Percentiles rank a stretch among this genome's conserved stretches.
Conservation (phyloP, 2,113 vertebrate species). For the Corvus hawaiiensis region DNA sequence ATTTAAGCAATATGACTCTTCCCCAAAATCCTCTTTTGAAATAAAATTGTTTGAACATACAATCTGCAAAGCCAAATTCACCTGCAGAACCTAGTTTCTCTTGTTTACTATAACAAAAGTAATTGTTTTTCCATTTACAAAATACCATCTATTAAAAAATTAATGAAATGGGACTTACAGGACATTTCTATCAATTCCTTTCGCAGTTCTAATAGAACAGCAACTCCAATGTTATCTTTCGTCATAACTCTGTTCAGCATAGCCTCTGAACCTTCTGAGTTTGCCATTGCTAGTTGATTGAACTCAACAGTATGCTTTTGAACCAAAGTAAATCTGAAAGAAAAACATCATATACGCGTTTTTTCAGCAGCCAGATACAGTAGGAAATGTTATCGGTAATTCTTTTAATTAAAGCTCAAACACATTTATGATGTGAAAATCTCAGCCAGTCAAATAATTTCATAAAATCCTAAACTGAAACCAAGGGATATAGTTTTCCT, state of each 20-base stretch:
- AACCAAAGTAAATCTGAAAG: constrained; percentile 90
- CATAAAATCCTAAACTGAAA: neutral
- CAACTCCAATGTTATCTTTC: constrained; percentile 97
- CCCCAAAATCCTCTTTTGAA: neutral
- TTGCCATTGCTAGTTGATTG: constrained; percentile 98
- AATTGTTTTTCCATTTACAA: neutral
- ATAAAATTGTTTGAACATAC: neutral
- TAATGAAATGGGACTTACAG: constrained; percentile 75
- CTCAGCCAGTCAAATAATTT: neutral
- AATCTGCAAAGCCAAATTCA: neutral
- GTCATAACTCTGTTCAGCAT: constrained; percentile 99
- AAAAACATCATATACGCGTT: neutral
- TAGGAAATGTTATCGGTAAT: neutral
- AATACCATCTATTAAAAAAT: neutral
- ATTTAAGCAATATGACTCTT: neutral
- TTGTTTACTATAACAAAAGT: neutral
- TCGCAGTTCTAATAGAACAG: constrained; percentile 89
- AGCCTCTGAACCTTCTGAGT: constrained; percentile 95
- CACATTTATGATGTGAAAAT: neutral
- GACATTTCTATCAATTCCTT: constrained; percentile 93
- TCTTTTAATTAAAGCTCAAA: neutral
- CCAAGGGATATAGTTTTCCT: neutral
- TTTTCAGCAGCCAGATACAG: neutral
- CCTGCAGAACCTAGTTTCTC: neutral
- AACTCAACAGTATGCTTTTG: constrained; percentile 99